These are phyloP conservation scores for Drosophila arizonae DNA, from an alignment of 1,140 invertebrate genomes.

Conservation along the genomic window DNA sequence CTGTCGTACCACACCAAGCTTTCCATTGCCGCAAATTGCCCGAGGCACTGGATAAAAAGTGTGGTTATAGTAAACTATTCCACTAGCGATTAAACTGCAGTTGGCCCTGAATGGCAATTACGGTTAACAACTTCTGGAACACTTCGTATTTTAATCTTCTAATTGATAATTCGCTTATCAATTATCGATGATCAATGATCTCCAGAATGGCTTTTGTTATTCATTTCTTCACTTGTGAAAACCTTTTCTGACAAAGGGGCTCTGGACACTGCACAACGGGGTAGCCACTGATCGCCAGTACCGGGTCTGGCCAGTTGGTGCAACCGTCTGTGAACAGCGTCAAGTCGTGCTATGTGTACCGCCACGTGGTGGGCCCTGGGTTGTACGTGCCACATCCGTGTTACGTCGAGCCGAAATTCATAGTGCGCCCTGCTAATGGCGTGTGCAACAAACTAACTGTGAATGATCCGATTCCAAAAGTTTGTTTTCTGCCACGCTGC, in stretches of 20 bases:
- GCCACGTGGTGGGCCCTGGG: constrained; percentile 82
- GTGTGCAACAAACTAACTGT: constrained; percentile 24
- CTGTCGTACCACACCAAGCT: constrained; percentile 69
- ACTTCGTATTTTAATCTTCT: constrained; percentile 2
- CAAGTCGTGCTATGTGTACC: constrained; percentile 82
- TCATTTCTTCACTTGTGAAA: too few species aligned
- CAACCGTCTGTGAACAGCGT: constrained; percentile 82
- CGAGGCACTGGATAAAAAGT: constrained; percentile 75
- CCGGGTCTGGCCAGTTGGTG: constrained; percentile 82
- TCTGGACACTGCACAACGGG: constrained; percentile 82
- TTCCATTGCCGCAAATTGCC: constrained; percentile 60
- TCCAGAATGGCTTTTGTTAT: constrained; percentile 12
- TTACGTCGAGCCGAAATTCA: constrained; percentile 78
- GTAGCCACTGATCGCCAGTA: constrained; percentile 82
- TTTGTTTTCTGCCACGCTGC: constrained; percentile 57
- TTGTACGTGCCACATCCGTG: constrained; percentile 74
- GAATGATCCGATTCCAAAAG: too few species aligned
- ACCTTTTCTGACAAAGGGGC: constrained; percentile 62
- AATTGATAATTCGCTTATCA: neutral
- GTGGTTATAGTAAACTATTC: constrained; percentile 66
- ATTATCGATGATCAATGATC: neutral
- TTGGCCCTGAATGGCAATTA: constrained; percentile 30
- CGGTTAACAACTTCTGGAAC: constrained; percentile 73
- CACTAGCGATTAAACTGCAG: constrained; percentile 62
- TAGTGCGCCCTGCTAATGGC: constrained; percentile 79